These are phyloP conservation scores for Chionoecetes opilio DNA, from an alignment of 1,140 invertebrate species.

Conservation along the genomic window DNA sequence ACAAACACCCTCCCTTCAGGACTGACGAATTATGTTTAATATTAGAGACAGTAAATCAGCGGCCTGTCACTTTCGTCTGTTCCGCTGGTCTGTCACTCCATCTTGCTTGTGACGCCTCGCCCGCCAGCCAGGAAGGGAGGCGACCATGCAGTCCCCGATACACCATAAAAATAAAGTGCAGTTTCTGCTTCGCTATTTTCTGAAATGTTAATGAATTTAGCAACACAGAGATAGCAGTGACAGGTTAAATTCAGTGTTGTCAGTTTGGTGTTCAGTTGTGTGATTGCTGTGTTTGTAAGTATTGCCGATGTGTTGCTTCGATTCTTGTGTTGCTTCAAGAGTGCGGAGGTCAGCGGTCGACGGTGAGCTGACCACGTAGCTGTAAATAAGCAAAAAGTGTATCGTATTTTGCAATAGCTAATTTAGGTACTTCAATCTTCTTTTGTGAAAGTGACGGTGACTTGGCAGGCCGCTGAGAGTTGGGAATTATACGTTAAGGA, in stretches of 20 bases:
- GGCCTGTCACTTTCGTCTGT: constrained; percentile 60
- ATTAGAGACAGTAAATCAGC: constrained; percentile 68
- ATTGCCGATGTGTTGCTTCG: neutral
- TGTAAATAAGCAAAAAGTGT: constrained; percentile 22
- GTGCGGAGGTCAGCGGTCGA: neutral
- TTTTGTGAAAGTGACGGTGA: too few relatives aligned
- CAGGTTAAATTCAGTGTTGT: neutral
- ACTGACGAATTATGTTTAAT: constrained; percentile 64
- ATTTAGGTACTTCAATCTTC: neutral
- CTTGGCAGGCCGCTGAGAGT: neutral
- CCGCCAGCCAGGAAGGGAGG: neutral
- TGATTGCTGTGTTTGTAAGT: neutral
- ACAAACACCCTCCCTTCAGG: neutral
- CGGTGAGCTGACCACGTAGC: neutral
- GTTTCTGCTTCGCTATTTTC: neutral
- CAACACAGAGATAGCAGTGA: neutral
- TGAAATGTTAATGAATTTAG: neutral
- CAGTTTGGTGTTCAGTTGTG: neutral
- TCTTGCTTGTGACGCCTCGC: constrained; percentile 45
- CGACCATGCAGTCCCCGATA: neutral
- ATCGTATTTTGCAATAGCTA: neutral
- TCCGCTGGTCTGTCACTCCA: constrained; percentile 48
- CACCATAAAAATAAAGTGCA: neutral
- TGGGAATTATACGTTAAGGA: neutral
- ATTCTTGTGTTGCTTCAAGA: neutral